phyloP scores from a whole-genome alignment of 2,113 vertebrate genomes.

The Columba livia region DNA sequence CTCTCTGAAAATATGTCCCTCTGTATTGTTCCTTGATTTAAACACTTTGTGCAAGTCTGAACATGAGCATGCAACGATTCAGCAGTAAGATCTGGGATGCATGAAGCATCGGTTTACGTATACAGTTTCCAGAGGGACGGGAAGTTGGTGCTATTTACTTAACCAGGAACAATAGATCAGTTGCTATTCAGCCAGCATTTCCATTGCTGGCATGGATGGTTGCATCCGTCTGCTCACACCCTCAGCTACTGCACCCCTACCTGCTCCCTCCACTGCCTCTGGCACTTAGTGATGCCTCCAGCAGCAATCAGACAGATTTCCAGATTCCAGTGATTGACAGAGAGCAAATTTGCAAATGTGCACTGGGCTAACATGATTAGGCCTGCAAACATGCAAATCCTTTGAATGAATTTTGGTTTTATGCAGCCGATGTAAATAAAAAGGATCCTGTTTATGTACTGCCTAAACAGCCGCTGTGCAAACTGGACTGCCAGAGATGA shows the following conservation, averaged over 20 bases:
- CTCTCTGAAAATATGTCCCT: not conserved
- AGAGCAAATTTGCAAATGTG: constrained; percentile 31
- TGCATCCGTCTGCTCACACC: not conserved
- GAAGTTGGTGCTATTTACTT: constrained; percentile 10
- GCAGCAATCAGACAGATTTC: constrained; percentile 12
- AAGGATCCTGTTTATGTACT: constrained; percentile 45
- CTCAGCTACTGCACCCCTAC: constrained; percentile 12
- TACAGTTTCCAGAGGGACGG: not conserved
- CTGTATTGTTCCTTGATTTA: not conserved
- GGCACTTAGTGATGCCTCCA: constrained; percentile 7
- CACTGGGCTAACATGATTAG: constrained; percentile 34
- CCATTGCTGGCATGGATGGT: constrained; percentile 17
- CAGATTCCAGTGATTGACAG: constrained; percentile 31
- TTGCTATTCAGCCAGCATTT: not conserved
- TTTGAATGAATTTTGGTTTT: constrained; percentile 43
- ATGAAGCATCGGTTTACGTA: not conserved
- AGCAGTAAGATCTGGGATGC: not conserved
- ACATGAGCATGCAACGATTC: not conserved
- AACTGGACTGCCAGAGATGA: constrained; percentile 30
- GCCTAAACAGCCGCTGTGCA: not conserved
- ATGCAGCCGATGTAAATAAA: constrained; percentile 41
- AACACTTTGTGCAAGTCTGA: not conserved
- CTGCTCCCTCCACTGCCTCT: constrained; percentile 11
- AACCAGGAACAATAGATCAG: not conserved
- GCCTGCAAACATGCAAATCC: constrained; percentile 51